Evolutionary conservation across 1,140 invertebrate genomes (phyloP), one percentile per base, ranked within the genome.

Genomic region (Papilio polytes): DNA sequence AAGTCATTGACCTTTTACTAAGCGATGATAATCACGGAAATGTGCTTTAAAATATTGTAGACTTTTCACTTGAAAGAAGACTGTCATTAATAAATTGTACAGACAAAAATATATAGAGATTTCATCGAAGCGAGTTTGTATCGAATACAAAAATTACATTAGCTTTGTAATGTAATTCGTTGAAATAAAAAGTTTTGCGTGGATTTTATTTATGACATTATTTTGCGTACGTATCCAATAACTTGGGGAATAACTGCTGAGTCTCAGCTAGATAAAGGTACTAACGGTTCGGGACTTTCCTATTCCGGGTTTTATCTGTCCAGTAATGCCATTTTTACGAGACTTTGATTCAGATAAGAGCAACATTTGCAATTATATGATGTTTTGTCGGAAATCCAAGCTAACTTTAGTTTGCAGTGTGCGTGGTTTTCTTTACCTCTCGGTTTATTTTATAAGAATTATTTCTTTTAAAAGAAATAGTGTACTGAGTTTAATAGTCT

Each of bases 151-250:
- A 66, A 80, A 81, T 78, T 76, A 80, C 46, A 63, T 74, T 81
- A 81, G 72, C 56, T 78, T 78, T 80, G 78, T 74, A 80, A 80
- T 22, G 44, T 41, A 31, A 77, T 73, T 83, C 81, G 72, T 74
- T 83, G 73, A 74, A 85, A 85, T 85, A 83, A 82, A 80, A 87
- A 87, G 84, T 88, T 85, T 84, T 81, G 81, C 82, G 74, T 77
- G 78, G 66, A 74, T 84, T 85, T 80, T 88, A 88, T 87, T 87
- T 86, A 88, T 84, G 82, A 81, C 48, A 80, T 84, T 88, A 84
- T 88, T 88, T 88, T 86, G 87, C 87, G 85, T 88, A 82, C 87
- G 83, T 81, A 82, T 83, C 84, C 87, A 88, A 88, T 88, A 88
- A 88, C 80, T 88, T 87, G 74, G 82, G 72, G 72, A 81, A 82